A percentile compares a stretch with the other conserved stretches of the same genome.
Conservation (phyloP, 2,113 vertebrate species). For the Amblyornis subalaris region DNA sequence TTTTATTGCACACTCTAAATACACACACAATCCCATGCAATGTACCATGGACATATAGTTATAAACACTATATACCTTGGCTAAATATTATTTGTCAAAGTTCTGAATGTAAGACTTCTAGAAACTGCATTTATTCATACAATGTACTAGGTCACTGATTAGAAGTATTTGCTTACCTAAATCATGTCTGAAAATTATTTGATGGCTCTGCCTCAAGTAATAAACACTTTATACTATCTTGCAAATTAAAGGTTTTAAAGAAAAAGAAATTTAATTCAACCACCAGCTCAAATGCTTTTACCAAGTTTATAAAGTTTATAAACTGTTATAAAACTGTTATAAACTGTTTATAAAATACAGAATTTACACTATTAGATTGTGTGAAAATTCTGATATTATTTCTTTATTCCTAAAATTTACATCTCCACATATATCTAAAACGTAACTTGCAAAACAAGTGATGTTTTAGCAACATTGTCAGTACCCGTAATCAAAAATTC, state of each 20-base stretch:
- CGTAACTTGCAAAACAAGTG: background rate
- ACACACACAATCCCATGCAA: background rate
- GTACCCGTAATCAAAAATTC: background rate
- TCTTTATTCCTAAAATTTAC: background rate
- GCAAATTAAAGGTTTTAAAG: background rate
- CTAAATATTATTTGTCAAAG: background rate
- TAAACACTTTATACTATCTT: background rate
- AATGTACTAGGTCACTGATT: background rate
- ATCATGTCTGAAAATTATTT: background rate
- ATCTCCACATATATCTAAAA: background rate
- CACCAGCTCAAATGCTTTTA: background rate
- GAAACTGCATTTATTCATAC: background rate
- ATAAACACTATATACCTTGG: background rate
- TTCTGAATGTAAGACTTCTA: background rate
- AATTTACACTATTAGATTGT: background rate
- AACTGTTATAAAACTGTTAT: too few species aligned
- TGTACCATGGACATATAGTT: background rate
- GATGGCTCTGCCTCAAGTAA: background rate
- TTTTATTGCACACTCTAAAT: background rate
- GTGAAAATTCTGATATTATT: background rate
- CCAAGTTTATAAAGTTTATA: too few species aligned
- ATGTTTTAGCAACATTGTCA: background rate
- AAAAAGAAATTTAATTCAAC: background rate
- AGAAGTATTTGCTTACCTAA: background rate
- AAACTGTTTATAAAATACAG: too few species aligned